Conservation (phyloP, 2,113 vertebrate genomes). For the Amphiprion ocellaris region DNA sequence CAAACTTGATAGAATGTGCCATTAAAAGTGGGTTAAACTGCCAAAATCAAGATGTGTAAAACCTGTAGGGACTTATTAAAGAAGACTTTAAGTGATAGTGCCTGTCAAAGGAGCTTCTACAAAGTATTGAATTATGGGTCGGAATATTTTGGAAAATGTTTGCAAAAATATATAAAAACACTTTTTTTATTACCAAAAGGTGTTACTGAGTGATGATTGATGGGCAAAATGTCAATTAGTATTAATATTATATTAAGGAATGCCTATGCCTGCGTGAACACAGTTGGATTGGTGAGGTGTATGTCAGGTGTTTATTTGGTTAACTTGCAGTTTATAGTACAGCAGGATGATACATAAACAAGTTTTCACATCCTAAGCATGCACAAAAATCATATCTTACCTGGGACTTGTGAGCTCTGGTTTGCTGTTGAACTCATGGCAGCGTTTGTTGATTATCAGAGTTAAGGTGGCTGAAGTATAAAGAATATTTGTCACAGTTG, state of each 20-base stretch:
- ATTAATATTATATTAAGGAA: no score
- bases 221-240: no score
- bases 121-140: neutral
- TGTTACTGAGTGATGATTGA: no score
- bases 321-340: no score
- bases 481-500: neutral
- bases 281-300: no score
- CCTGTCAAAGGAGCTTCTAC: neutral
- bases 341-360: no score
- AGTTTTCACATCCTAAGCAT: no score
- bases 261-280: no score
- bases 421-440: constrained; percentile 54
- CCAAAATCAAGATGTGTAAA: neutral
- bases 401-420: constrained; percentile 28
- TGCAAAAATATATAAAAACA: no score
- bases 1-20: neutral
- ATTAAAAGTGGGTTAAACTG: neutral
- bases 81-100: neutral
- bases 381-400: constrained; percentile 42
- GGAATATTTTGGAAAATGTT: no score
- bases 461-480: constrained; percentile 26
- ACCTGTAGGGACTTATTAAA: neutral
- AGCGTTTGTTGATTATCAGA: neutral
- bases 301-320: no score
- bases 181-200: no score